Evolutionary conservation across 23 tunicate genomes (phyloP).

Genomic region (Halocynthia aurantium): DNA sequence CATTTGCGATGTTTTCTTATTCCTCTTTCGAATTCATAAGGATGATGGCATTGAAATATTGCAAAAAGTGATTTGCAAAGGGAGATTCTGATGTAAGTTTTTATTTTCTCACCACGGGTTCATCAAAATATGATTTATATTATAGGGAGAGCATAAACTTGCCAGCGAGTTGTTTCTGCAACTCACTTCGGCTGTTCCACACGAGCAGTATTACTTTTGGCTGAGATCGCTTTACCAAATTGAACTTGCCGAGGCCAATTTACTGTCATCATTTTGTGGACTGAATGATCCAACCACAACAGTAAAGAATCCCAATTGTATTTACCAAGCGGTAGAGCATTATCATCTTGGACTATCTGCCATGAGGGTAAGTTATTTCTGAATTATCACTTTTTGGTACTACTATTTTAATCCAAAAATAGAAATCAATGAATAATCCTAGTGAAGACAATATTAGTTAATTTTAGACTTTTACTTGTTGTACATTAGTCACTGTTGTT

Average conservation of each 20-base stretch:
- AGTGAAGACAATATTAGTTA: no score
- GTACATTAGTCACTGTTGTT: no score
- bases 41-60: no score
- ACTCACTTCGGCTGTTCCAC: constrained; percentile 40
- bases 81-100: background rate
- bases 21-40: no score
- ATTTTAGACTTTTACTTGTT: no score
- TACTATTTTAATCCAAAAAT: no score
- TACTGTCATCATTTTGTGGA: background rate
- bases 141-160: constrained; percentile 62
- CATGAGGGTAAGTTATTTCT: constrained; percentile 28
- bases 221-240: constrained; percentile 47
- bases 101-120: no score
- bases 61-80: background rate
- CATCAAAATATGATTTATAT: background rate
- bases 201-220: constrained; percentile 92
- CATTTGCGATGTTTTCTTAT: no score
- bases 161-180: constrained; percentile 43
- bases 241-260: constrained; percentile 50
- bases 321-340: constrained; percentile 41
- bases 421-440: no score
- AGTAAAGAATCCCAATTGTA: background rate
- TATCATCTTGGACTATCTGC: constrained; percentile 60
- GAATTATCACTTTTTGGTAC: background rate
- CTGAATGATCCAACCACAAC: background rate